phyloP scores from a whole-genome alignment of 2,797 vertebrate genomes.

The Hyperoplus immaculatus region DNA sequence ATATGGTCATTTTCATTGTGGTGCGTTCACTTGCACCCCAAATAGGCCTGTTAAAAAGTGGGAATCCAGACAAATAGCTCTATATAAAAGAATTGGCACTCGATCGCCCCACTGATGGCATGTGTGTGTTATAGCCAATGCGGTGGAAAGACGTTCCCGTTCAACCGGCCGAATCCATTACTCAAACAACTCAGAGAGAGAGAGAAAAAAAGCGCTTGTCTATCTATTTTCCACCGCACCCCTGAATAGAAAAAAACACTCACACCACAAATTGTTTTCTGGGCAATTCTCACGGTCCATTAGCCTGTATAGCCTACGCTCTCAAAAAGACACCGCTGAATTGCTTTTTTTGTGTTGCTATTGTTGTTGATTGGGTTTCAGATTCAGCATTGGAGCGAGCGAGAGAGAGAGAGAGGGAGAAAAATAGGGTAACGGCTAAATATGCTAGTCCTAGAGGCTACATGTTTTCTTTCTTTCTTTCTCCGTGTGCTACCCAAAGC shows the following conservation, averaged over 20 bases:
- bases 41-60: slow-evolving; percentile 3
- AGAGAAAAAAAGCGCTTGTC: slow-evolving; percentile 25
- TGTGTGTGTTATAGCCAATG: slow-evolving; percentile 80
- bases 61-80: slow-evolving; percentile 44
- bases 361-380: background rate
- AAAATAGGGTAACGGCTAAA: background rate
- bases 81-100: too few relatives aligned
- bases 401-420: background rate
- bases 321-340: slow-evolving; percentile 44
- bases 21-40: slow-evolving; percentile 6
- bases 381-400: slow-evolving; percentile 68
- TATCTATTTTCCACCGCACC: slow-evolving; percentile 53
- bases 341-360: background rate
- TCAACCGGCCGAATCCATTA: slow-evolving; percentile 68
- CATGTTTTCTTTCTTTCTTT: slow-evolving; percentile 63
- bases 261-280: slow-evolving; percentile 39
- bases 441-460: slow-evolving; percentile 53
- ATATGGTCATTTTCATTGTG: slow-evolving; percentile 23
- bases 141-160: slow-evolving; percentile 79
- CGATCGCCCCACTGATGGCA: slow-evolving; percentile 75
- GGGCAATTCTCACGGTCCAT: slow-evolving; percentile 48
- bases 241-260: slow-evolving; percentile 4
- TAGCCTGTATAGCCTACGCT: background rate
- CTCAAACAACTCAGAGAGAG: slow-evolving; percentile 62
- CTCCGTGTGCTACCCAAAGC: slow-evolving; percentile 73